Evolutionary conservation across 2,797 vertebrate genomes (phyloP), one percentile per base, ranked within the genome.

Genomic region (Calcarius lapponicus): DNA sequence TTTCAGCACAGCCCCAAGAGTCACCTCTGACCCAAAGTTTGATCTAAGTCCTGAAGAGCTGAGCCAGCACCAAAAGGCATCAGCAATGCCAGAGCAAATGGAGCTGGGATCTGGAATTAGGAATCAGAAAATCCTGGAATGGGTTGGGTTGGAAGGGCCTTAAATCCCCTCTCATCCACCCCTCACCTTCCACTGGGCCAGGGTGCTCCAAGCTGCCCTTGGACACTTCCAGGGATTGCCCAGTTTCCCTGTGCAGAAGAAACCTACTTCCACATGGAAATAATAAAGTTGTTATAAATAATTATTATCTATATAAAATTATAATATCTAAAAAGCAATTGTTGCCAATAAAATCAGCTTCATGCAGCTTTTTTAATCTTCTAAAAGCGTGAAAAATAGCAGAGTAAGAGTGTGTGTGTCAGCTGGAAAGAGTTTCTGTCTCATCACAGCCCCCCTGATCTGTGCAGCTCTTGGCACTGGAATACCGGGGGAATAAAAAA

Each of bases 381-480:
- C 75, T 25, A n/a, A 48, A 84, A 81, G 31, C 7, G 6, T 58
- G 66, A 53, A n/a, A 66, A 91, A 40, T 8, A 74, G 43, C 57
- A 38, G 57, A 89, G 48, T 29, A 67, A 62, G 50, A 40, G 18
- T 12, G 15, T n/a, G 32, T 16, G 20, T 28, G 28, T 45, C 38
- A 86, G 57, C 62, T 79, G 58, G 66, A 43, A 79, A 60, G 74
- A 58, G 66, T 48, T 84, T 58, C 74, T 80, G 53, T 36, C 21
- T 57, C 32, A 88, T 72, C 66, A 24, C 80, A 48, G 65, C n/a
- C 88, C 86, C 90, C 91, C 91, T 42, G 69, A 88, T 85, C 94
- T 25, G 56, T 66, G 75, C 75, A 93, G 93, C 91, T 97, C 96
- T 90, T 94, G 60, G 92, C 78, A 47, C 92, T 80, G 57, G 93